phyloP scores from a whole-genome alignment of 2,888 invertebrate species.

The Lithophane socia region DNA sequence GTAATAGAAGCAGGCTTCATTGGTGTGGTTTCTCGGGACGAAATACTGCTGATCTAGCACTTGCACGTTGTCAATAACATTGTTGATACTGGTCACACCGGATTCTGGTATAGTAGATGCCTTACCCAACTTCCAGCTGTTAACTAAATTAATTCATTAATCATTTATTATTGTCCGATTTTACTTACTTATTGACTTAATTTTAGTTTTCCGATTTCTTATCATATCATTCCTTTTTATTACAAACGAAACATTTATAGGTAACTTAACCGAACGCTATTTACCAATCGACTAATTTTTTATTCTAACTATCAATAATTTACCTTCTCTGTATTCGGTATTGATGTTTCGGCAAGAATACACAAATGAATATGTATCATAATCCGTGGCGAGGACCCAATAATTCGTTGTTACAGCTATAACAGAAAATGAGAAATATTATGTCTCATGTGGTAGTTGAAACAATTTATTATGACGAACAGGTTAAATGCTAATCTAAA shows the following conservation, averaged over 20 bases:
- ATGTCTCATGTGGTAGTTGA: neutral
- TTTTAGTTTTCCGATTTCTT: neutral
- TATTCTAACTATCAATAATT: neutral
- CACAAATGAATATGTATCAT: slow-evolving; percentile 90
- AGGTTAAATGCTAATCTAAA: neutral
- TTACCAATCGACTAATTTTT: neutral
- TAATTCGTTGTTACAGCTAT: slow-evolving; percentile 75
- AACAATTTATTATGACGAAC: neutral
- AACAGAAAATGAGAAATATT: slow-evolving; percentile 49
- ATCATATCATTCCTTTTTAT: neutral
- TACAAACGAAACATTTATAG: neutral
- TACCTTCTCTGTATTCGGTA: slow-evolving; percentile 76
- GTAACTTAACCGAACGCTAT: neutral
- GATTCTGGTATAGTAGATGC: slow-evolving; percentile 61
- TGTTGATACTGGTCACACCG: slow-evolving; percentile 68
- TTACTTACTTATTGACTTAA: neutral
- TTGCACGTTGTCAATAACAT: slow-evolving; percentile 70
- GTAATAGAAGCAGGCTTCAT: slow-evolving; percentile 82
- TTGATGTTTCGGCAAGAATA: slow-evolving; percentile 91
- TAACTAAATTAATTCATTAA: slow-evolving; percentile 68
- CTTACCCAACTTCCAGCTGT: slow-evolving; percentile 83
- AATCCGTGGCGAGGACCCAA: slow-evolving; percentile 90
- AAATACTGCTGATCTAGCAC: slow-evolving; percentile 79
- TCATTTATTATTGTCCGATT: neutral
- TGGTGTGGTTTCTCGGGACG: slow-evolving; percentile 73